Evolutionary conservation across 2,113 vertebrate genomes (phyloP), one percentile per base, ranked within the genome.

Genomic region (Urocitellus parryii): DNA sequence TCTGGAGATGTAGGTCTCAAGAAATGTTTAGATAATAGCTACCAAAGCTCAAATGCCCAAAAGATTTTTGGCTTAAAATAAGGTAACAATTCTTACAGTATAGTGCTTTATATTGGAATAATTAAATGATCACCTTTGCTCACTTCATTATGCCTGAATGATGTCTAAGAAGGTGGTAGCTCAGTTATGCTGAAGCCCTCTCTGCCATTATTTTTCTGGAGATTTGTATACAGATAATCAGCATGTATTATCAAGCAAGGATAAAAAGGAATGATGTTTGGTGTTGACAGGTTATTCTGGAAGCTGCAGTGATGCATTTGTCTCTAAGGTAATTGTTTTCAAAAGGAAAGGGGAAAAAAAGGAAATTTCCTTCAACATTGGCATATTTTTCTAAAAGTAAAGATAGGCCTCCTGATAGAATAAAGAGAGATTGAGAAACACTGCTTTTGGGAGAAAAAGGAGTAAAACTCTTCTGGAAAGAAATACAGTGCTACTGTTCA

Each of bases 191-290:
- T 87, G 22, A 97, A 4, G 24, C 32, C 96, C 93, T 97, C 58
- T 18, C 74, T 97, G 77, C 85, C 96, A 82, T 91, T 96, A 96
- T 98, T 98, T 97, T 96, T 95, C 86, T 97, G 97, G 97, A 97
- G 95, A 97, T 77, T 61, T 80, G 7, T 68, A 96, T 39, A 93
- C 58, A 96, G 82, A 95, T 94, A 98, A 98, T 98, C 98, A 98
- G 96, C 88, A 96, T 91, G 88, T 78, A 96, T 98, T 98, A 95
- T 97, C 65, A 56, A 95, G 93, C 92, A 95, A 95, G 94, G 94
- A 94, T 96, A 97, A 98, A 96, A 83, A 97, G 76, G 56, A 95
- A 94, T 17, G 27, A 53, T 94, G 89, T 77, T 95, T 96, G 85
- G 37, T 91, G 73, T 51, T 96, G 95, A 92, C 25, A 25, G 83